Evolutionary conservation across 2,797 vertebrate species (phyloP).

Genomic region (Acanthurus tractus): DNA sequence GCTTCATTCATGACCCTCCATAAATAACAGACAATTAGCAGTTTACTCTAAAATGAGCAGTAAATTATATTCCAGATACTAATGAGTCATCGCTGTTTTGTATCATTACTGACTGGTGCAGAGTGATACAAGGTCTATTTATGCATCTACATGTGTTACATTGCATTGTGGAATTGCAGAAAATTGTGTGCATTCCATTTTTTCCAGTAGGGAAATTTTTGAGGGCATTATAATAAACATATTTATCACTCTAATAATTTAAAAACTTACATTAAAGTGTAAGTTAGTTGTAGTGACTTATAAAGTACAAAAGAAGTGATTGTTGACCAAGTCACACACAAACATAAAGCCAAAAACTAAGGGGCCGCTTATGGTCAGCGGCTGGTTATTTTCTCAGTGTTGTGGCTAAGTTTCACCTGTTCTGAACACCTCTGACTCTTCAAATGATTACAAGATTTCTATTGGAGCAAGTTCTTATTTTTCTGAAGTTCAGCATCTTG

Average conservation of each 20-base stretch:
- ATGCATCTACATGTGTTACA: not conserved
- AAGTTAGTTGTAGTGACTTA: not conserved
- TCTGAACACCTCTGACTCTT: not conserved
- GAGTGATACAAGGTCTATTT: not conserved
- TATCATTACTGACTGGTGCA: not conserved
- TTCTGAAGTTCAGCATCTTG: not conserved
- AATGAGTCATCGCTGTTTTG: not conserved
- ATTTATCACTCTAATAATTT: not conserved
- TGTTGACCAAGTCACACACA: no score
- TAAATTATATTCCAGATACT: not conserved
- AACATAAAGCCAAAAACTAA: not conserved
- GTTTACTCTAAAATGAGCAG: not conserved
- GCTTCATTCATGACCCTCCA: not conserved
- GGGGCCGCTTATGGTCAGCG: not conserved
- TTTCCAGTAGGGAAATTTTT: not conserved
- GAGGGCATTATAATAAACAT: not conserved
- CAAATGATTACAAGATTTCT: not conserved
- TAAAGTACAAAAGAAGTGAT: no score
- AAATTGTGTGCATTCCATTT: not conserved
- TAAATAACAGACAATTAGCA: not conserved
- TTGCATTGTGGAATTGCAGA: not conserved
- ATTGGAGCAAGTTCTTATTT: not conserved
- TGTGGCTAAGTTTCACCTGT: not conserved
- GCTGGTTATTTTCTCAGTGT: not conserved
- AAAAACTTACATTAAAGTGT: not conserved